Percentiles rank a stretch among this genome's conserved stretches.
These are phyloP conservation scores for Lochmaea capreae DNA, from an alignment of 2,888 invertebrate species.

Conservation along the genomic window DNA sequence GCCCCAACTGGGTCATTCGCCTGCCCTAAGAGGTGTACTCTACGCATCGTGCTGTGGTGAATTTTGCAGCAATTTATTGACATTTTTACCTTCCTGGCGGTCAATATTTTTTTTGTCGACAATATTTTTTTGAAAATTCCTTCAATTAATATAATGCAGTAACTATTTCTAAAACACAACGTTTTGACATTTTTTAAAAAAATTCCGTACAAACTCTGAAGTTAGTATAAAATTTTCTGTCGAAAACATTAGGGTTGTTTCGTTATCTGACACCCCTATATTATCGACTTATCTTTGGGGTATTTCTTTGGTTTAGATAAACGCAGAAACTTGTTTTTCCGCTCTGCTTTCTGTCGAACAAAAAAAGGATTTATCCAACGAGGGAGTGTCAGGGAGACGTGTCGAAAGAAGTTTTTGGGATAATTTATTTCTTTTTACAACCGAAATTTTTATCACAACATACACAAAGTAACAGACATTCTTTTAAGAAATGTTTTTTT, in stretches of 20 bases:
- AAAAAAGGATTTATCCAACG: conserved; percentile 17
- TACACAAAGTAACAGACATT: background rate
- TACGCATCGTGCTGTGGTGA: conserved; percentile 27
- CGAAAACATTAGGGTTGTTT: conserved; percentile 1
- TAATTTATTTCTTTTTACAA: conserved; percentile 19
- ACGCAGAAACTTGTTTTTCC: conserved; percentile 23
- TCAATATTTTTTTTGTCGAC: conserved; percentile 29
- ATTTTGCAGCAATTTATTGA: conserved; percentile 32
- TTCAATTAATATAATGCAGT: too few relatives aligned
- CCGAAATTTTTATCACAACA: background rate
- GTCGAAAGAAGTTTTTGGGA: conserved; percentile 1
- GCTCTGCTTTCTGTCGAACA: background rate
- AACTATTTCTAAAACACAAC: background rate
- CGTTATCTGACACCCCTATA: conserved; percentile 2
- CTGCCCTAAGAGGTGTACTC: conserved; percentile 42
- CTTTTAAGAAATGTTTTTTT: background rate
- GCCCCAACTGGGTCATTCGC: conserved; percentile 60
- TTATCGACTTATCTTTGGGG: conserved; percentile 24
- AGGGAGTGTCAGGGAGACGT: conserved; percentile 16
- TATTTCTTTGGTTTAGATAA: conserved; percentile 23
- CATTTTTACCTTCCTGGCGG: conserved; percentile 27
- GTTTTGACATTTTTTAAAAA: background rate
- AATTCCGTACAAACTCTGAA: too few relatives aligned
- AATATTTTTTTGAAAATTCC: background rate
- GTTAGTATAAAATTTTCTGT: background rate